These are phyloP conservation scores for Solea senegalensis DNA, from an alignment of 2,113 vertebrate genomes.

Conservation along the genomic window DNA sequence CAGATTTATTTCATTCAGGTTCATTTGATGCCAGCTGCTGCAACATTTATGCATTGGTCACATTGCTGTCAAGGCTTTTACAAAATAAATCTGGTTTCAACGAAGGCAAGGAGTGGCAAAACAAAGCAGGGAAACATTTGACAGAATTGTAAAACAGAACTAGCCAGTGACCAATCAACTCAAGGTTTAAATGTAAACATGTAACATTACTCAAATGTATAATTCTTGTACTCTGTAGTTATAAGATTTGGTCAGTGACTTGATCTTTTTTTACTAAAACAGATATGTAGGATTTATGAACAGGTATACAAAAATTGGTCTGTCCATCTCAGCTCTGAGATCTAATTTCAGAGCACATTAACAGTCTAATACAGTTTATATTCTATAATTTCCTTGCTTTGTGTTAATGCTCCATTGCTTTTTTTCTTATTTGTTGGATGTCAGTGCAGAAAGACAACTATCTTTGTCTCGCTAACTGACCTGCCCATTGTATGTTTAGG, in stretches of 20 bases:
- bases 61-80: conserved; percentile 7
- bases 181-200: conserved; percentile 50
- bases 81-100: conserved; percentile 72
- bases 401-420: conserved; percentile 43
- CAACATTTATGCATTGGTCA: conserved; percentile 14
- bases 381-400: conserved; percentile 34
- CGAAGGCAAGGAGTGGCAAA: conserved; percentile 41
- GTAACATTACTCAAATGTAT: conserved; percentile 3
- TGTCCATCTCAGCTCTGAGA: background rate
- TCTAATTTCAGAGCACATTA: conserved; percentile 9
- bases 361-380: conserved; percentile 1
- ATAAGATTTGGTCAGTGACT: conserved; percentile 30
- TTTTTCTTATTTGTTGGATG: conserved; percentile 36
- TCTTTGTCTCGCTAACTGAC: conserved; percentile 33
- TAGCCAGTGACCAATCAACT: conserved; percentile 31
- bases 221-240: conserved; percentile 14
- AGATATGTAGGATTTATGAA: conserved; percentile 15
- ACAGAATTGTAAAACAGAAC: conserved; percentile 22
- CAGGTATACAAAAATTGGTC: background rate
- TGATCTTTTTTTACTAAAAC: conserved; percentile 16
- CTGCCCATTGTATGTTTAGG: conserved; percentile 30
- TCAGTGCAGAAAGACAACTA: conserved; percentile 58
- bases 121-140: conserved; percentile 43
- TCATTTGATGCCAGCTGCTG: conserved; percentile 26
- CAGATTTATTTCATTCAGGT: conserved; percentile 72